Conservation (phyloP, 2,888 invertebrate species). For the Steinernema carpocapsae region DNA sequence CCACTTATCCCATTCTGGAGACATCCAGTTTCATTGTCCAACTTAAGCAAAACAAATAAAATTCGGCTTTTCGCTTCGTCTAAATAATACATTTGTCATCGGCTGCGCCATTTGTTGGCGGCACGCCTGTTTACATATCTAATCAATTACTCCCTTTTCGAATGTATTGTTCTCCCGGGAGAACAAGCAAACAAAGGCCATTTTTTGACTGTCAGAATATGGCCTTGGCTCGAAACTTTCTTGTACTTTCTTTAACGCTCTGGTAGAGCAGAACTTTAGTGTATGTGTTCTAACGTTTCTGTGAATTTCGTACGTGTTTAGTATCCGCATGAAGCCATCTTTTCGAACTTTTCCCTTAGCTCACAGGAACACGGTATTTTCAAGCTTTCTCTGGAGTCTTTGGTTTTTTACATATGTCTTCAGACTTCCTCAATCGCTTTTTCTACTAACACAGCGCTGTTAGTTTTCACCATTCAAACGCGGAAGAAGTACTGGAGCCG, state of each 20-base stretch:
- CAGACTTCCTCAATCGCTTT: background rate
- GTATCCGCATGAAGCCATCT: background rate
- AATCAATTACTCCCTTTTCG: background rate
- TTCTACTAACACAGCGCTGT: background rate
- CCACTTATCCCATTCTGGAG: no score
- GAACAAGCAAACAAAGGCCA: background rate
- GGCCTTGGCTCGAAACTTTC: background rate
- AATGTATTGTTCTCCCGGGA: slow-evolving; percentile 14
- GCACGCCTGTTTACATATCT: background rate
- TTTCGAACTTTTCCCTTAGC: background rate
- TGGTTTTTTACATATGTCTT: background rate
- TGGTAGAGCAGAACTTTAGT: background rate
- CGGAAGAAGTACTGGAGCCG: background rate
- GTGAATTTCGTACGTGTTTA: background rate
- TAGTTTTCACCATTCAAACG: background rate
- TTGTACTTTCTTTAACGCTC: background rate
- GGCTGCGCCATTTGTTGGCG: background rate
- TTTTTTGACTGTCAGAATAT: background rate
- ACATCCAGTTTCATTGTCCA: no score
- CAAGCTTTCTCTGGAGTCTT: background rate
- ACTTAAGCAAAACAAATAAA: no score
- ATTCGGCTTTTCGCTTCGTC: no score
- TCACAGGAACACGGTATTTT: background rate
- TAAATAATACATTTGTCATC: slow-evolving; percentile 4
- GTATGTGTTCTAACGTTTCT: background rate